Conservation (phyloP, 1,140 invertebrate genomes). For the Tyrophagus putrescentiae region DNA sequence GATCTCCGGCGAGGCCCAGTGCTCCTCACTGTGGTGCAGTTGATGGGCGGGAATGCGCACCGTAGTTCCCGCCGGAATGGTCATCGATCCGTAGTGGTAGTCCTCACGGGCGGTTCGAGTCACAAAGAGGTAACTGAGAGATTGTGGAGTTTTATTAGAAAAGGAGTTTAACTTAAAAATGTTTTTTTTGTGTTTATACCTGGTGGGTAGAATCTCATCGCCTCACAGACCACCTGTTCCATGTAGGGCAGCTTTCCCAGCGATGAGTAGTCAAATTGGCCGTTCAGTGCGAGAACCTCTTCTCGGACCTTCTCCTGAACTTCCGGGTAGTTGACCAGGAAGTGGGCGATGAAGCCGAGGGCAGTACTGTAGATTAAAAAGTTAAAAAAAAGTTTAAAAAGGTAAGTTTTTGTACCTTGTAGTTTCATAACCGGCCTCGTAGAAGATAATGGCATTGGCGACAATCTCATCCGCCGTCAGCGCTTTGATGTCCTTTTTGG, state of each 20-base stretch:
- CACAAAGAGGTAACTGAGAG: too few species aligned
- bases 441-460: slow-evolving; percentile 32
- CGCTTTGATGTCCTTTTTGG: not conserved
- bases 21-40: slow-evolving; percentile 34
- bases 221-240: slow-evolving; percentile 35
- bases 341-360: slow-evolving; percentile 32
- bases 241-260: slow-evolving; percentile 32
- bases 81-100: slow-evolving; percentile 30
- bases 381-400: too few species aligned
- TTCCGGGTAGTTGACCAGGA: slow-evolving; percentile 34
- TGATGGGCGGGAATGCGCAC: slow-evolving; percentile 32
- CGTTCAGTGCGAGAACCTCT: slow-evolving; percentile 30
- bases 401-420: too few species aligned
- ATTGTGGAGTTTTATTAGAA: too few species aligned
- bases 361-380: too few species aligned
- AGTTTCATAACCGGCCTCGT: slow-evolving; percentile 38
- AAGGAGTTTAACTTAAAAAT: too few species aligned
- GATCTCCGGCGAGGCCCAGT: slow-evolving; percentile 34
- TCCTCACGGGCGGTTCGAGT: slow-evolving; percentile 24
- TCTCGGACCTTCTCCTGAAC: slow-evolving; percentile 33
- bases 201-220: slow-evolving; percentile 33
- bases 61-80: slow-evolving; percentile 33
- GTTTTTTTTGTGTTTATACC: too few species aligned
- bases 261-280: slow-evolving; percentile 26
- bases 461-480: slow-evolving; percentile 30